Percentiles rank a stretch among this genome's conserved stretches.
These are phyloP conservation scores for Caenorhabditis plicata DNA, from an alignment of 2,888 invertebrate genomes.

Conservation along the genomic window DNA sequence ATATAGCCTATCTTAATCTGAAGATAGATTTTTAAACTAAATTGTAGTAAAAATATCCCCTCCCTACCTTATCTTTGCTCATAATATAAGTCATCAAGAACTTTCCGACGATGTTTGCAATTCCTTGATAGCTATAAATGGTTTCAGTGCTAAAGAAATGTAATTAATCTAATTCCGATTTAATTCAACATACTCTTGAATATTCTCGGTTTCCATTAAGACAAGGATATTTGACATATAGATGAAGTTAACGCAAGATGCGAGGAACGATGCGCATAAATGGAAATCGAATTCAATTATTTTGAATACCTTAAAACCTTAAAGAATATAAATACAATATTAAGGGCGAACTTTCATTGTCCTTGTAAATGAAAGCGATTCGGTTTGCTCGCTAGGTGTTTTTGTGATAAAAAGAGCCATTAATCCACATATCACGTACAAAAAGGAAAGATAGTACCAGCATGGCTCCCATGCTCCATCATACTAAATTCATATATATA, in stretches of 20 bases:
- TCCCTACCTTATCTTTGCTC: conserved; percentile 17
- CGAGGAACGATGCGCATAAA: conserved; percentile 38
- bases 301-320: conserved; percentile 34
- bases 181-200: conserved; percentile 25
- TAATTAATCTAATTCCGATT: neutral
- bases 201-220: conserved; percentile 34
- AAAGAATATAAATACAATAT: neutral
- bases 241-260: conserved; percentile 35
- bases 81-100: conserved; percentile 27
- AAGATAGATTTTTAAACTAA: neutral
- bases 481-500: conserved; percentile 5
- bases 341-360: conserved; percentile 19
- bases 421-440: conserved; percentile 33
- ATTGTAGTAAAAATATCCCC: neutral
- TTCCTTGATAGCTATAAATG: conserved; percentile 43
- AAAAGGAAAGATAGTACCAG: conserved; percentile 26
- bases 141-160: conserved; percentile 36
- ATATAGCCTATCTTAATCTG: conserved; percentile 35
- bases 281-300: conserved; percentile 35
- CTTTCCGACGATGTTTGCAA: conserved; percentile 40
- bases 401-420: conserved; percentile 36
- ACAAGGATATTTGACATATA: conserved; percentile 41
- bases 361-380: conserved; percentile 11
- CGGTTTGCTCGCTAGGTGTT: conserved; percentile 26
- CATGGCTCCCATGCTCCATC: conserved; percentile 29